phyloP scores from a whole-genome alignment of 2,888 invertebrate species.

The Amaurobius ferox region DNA sequence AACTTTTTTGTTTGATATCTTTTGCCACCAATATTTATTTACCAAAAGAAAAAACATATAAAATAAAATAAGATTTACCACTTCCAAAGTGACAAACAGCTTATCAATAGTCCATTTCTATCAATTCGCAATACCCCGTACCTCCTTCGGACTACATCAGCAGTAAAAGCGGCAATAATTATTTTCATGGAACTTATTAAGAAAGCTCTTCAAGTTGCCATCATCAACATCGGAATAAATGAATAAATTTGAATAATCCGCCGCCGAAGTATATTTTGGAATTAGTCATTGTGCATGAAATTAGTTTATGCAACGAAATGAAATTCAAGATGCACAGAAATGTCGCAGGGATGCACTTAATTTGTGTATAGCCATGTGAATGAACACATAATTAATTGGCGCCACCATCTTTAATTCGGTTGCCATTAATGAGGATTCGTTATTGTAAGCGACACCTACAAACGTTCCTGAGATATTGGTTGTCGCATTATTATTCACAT shows the following conservation, averaged over 20 bases:
- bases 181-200: slow-evolving; percentile 12
- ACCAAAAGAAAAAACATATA: too few relatives aligned
- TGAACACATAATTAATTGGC: not conserved
- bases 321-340: not conserved
- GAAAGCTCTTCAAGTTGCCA: slow-evolving; percentile 3
- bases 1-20: too few relatives aligned
- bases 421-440: not conserved
- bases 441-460: not conserved
- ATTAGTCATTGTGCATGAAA: slow-evolving; percentile 14
- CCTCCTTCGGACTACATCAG: not conserved
- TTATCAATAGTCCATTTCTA: too few relatives aligned
- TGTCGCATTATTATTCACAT: too few relatives aligned
- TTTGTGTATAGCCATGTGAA: slow-evolving; percentile 11
- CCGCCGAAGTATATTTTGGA: not conserved
- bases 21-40: too few relatives aligned
- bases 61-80: too few relatives aligned
- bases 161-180: slow-evolving; percentile 2
- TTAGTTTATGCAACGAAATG: slow-evolving; percentile 3
- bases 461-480: not conserved
- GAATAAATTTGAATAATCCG: slow-evolving; percentile 12
- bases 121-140: too few relatives aligned
- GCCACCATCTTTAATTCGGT: not conserved
- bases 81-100: too few relatives aligned
- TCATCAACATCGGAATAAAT: slow-evolving; percentile 8
- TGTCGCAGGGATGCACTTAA: slow-evolving; percentile 6